phyloP scores from a whole-genome alignment of 2,888 invertebrate genomes.

The Chrysolina oricalcia region DNA sequence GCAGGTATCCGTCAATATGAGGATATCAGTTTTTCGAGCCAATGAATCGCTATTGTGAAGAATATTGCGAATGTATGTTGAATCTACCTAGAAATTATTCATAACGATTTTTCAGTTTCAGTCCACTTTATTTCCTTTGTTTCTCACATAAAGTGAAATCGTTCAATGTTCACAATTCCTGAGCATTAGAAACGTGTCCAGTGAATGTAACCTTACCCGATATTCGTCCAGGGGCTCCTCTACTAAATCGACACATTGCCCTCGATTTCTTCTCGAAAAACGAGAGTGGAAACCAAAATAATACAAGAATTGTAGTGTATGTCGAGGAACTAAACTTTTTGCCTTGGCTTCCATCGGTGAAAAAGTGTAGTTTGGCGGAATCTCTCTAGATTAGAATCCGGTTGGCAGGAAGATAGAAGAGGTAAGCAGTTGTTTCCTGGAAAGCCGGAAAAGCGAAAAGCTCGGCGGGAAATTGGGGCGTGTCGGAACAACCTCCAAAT shows the following conservation, averaged over 20 bases:
- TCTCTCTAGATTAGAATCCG: constrained; percentile 59
- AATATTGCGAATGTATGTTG: too few relatives aligned
- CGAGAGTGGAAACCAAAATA: not conserved
- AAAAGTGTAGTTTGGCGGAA: constrained; percentile 67
- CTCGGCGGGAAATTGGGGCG: constrained; percentile 37
- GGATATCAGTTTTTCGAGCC: too few relatives aligned
- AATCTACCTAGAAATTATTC: too few relatives aligned
- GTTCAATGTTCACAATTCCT: too few relatives aligned
- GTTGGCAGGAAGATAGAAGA: constrained; percentile 54
- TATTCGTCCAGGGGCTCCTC: not conserved
- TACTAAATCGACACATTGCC: not conserved
- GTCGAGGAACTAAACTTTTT: constrained; percentile 59
- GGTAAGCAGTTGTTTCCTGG: constrained; percentile 33
- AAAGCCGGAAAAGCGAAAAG: constrained; percentile 4
- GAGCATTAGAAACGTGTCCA: too few relatives aligned
- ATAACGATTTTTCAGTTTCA: too few relatives aligned
- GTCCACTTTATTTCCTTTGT: too few relatives aligned
- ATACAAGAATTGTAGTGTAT: constrained; percentile 21
- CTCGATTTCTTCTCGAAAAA: not conserved
- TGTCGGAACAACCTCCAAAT: constrained; percentile 54
- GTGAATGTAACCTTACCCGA: too few relatives aligned
- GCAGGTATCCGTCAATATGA: too few relatives aligned
- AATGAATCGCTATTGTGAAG: too few relatives aligned
- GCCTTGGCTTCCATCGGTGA: constrained; percentile 39
- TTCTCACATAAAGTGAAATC: too few relatives aligned